phyloP scores from a whole-genome alignment of 2,113 vertebrate genomes.

The Chunga burmeisteri region DNA sequence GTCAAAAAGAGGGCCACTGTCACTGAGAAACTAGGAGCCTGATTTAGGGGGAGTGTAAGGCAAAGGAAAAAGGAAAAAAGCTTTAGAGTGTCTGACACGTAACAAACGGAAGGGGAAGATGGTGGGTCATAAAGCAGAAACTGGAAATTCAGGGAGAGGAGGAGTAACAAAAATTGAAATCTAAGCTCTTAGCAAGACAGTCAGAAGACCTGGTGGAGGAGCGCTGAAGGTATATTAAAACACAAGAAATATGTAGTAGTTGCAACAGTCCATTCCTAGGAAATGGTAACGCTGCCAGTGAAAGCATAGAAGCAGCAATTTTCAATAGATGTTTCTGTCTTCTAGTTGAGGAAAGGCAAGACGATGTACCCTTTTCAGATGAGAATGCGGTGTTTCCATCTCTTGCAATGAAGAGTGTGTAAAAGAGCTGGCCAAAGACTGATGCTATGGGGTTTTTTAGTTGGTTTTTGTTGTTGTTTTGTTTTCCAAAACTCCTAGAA shows the following conservation, averaged over 20 bases:
- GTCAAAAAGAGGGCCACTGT: neutral
- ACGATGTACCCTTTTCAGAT: neutral
- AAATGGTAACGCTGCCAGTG: neutral
- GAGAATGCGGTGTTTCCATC: rapidly evolving
- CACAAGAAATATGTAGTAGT: neutral
- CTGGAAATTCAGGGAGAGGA: neutral
- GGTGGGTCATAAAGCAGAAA: neutral
- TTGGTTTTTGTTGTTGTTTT: neutral
- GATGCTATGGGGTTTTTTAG: rapidly evolving
- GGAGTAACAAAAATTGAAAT: neutral
- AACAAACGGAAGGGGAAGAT: neutral
- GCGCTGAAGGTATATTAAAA: neutral
- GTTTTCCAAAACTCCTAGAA: neutral
- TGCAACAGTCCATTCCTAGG: neutral
- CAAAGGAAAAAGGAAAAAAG: neutral
- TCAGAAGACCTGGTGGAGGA: neutral
- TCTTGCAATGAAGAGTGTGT: neutral
- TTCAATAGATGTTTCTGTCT: neutral
- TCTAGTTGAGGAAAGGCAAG: neutral
- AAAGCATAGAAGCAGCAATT: neutral
- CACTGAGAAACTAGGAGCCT: neutral
- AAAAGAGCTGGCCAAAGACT: neutral
- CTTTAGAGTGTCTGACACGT: neutral
- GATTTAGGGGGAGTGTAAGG: neutral
- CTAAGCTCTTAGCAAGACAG: neutral